phyloP scores from a whole-genome alignment of 2,797 vertebrate species.

The Momotus momota region DNA sequence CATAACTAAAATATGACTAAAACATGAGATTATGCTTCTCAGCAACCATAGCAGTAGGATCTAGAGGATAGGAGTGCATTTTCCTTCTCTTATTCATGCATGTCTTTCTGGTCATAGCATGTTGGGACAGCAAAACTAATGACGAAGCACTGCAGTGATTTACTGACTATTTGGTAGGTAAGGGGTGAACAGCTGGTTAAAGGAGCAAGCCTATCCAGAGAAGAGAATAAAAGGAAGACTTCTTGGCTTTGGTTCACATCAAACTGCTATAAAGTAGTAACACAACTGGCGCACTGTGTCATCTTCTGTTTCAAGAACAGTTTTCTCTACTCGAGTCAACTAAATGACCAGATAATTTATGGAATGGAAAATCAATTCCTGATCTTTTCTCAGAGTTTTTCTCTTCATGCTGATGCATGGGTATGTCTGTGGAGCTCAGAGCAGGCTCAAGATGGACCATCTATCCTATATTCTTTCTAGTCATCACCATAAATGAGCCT shows the following conservation, averaged over 20 bases:
- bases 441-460: not conserved
- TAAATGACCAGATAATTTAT: not conserved
- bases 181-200: not conserved
- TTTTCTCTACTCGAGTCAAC: not conserved
- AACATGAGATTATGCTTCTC: not conserved
- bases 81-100: not conserved
- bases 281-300: not conserved
- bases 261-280: not conserved
- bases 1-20: not conserved
- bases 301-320: not conserved
- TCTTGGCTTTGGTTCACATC: not conserved
- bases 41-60: not conserved
- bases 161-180: not conserved
- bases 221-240: not conserved
- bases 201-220: not conserved
- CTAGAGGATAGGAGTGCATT: not conserved
- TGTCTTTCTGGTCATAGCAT: not conserved
- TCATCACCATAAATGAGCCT: not conserved
- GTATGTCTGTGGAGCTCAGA: not conserved
- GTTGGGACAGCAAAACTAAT: not conserved
- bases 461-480: not conserved
- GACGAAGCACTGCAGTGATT: not conserved
- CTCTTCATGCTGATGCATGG: not conserved
- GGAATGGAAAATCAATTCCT: not conserved
- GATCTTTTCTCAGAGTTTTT: not conserved